Percentiles rank a stretch among this genome's conserved stretches.
These are phyloP conservation scores for Nebria ingens DNA, from an alignment of 1,140 invertebrate genomes.

Conservation along the genomic window DNA sequence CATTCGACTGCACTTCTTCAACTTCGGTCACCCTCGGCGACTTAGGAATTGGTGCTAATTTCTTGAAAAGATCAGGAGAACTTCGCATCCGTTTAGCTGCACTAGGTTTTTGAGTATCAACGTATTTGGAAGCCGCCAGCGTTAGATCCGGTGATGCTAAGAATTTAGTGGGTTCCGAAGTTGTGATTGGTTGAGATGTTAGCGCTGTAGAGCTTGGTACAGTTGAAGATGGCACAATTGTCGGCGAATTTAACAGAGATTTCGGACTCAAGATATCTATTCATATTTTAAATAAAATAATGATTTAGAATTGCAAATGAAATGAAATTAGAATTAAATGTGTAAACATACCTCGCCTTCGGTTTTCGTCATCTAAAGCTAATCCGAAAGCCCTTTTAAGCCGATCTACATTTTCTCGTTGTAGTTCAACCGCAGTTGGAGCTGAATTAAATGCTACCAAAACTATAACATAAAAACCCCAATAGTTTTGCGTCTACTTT, in stretches of 20 bases:
- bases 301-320: background rate
- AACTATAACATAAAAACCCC: too few species aligned
- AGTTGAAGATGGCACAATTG: background rate
- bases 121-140: too few species aligned
- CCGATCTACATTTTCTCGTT: conserved; percentile 64
- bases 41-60: conserved; percentile 23
- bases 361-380: conserved; percentile 26
- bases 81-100: background rate
- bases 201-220: too few species aligned
- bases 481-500: background rate
- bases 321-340: too few species aligned
- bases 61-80: background rate
- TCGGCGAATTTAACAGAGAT: background rate
- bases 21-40: background rate
- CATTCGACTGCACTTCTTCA: background rate
- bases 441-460: conserved; percentile 47
- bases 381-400: conserved; percentile 41
- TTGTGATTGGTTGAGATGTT: too few species aligned
- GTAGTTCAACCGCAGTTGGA: conserved; percentile 58
- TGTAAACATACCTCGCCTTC: conserved; percentile 24
- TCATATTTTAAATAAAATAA: background rate
- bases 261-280: too few species aligned
- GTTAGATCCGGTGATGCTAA: background rate
- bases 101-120: background rate
- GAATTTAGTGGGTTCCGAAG: too few species aligned